A percentile compares a stretch with the other conserved stretches of the same genome.
These are phyloP conservation scores for Clivina fossor DNA, from an alignment of 2,888 invertebrate species.

Conservation along the genomic window DNA sequence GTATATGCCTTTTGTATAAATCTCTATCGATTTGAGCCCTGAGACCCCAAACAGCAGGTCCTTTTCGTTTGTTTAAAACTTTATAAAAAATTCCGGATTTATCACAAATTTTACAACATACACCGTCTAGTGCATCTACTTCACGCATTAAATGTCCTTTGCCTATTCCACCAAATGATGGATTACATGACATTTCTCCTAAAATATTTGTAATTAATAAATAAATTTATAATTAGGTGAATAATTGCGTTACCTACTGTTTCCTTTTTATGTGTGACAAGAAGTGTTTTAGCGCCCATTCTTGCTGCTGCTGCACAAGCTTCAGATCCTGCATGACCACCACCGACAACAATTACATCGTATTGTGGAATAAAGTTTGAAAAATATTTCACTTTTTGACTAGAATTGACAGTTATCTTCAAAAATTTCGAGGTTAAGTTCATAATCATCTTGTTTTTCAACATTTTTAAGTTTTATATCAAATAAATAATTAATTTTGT, in stretches of 20 bases:
- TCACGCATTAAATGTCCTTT: constrained; percentile 88
- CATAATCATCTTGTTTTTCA: too few relatives aligned
- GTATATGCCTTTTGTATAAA: constrained; percentile 76
- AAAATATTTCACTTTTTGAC: too few relatives aligned
- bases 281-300: constrained; percentile 76
- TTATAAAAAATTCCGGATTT: constrained; percentile 78
- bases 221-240: too few relatives aligned
- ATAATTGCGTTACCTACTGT: constrained; percentile 82
- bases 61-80: constrained; percentile 75
- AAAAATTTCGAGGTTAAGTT: too few relatives aligned
- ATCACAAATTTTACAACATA: constrained; percentile 81
- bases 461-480: too few relatives aligned
- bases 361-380: constrained; percentile 42
- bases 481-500: too few relatives aligned
- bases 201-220: too few relatives aligned
- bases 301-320: constrained; percentile 81
- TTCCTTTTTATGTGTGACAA: constrained; percentile 80
- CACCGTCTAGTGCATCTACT: constrained; percentile 84
- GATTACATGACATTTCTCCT: constrained; percentile 94
- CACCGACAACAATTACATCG: constrained; percentile 85
- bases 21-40: constrained; percentile 84
- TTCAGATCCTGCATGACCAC: constrained; percentile 90
- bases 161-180: constrained; percentile 90
- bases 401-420: too few relatives aligned
- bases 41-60: constrained; percentile 88